phyloP scores from a whole-genome alignment of 2,113 vertebrate genomes.

The rat (Rattus norvegicus) region GRCr8 NC_086026.1:23092501-23093000 shows the following conservation, averaged over 20 bases:
- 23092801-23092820: neutral
- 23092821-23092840: neutral
- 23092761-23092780: neutral
- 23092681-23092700: too few relatives aligned
- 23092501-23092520: slow-evolving; percentile 15
- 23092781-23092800: neutral
- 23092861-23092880: slow-evolving; percentile 15
- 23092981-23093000: neutral
- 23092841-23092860: neutral
- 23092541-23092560: neutral
- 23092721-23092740: neutral
- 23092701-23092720: neutral
- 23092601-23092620: too few relatives aligned
- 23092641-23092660: too few relatives aligned
- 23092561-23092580: neutral
- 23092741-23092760: neutral
- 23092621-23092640: too few relatives aligned
- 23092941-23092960: neutral
- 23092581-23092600: neutral
- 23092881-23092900: neutral
- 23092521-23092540: neutral
- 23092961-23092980: neutral
- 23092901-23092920: neutral
- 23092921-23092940: neutral
- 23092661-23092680: too few relatives aligned